phyloP scores from a whole-genome alignment of 2,113 vertebrate genomes.

The Cryptotis parvus region DNA sequence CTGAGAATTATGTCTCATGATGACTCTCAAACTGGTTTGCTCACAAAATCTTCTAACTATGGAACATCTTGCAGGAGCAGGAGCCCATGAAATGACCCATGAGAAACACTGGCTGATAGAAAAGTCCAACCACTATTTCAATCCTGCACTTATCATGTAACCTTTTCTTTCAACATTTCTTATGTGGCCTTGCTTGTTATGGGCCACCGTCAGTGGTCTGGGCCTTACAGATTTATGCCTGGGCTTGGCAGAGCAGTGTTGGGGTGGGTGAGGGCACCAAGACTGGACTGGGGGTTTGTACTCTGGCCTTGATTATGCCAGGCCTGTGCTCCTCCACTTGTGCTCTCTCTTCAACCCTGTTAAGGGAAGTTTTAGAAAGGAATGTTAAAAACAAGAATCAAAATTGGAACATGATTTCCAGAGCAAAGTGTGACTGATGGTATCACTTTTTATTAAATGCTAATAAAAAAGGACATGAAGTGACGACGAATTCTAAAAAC shows the following conservation, averaged over 20 bases:
- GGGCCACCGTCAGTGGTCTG: too few species aligned
- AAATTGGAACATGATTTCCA: not conserved
- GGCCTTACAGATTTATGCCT: too few species aligned
- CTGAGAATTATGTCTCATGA: not conserved
- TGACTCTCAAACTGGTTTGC: not conserved
- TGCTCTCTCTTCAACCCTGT: not conserved
- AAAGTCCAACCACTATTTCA: not conserved
- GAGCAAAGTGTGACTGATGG: not conserved
- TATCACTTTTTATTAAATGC: conserved; percentile 16
- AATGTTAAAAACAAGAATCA: not conserved
- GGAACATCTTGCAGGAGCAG: not conserved
- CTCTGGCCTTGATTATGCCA: not conserved
- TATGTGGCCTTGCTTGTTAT: not conserved
- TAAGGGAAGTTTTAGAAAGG: not conserved
- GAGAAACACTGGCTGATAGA: not conserved
- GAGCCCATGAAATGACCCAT: not conserved
- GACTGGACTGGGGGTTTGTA: not conserved
- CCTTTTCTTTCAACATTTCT: not conserved
- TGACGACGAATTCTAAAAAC: not conserved
- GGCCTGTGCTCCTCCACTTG: too few species aligned
- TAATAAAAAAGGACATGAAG: not conserved
- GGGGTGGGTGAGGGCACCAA: too few species aligned
- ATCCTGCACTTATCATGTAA: not conserved
- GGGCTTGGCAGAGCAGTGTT: too few species aligned
- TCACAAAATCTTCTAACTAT: not conserved